phyloP scores from a whole-genome alignment of 1,140 invertebrate genomes.

The Aphaenogaster rudis region DNA sequence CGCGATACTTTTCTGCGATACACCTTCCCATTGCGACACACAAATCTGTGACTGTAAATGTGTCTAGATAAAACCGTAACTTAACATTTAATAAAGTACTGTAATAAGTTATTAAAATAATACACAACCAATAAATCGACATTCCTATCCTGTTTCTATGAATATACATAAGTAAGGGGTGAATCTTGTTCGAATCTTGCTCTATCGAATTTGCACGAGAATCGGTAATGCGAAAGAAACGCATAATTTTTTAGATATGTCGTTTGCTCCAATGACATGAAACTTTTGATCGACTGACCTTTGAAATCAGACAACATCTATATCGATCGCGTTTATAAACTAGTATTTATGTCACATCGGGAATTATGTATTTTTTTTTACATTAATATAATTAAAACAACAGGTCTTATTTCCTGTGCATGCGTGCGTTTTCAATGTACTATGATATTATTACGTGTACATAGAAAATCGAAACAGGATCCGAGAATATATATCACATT shows the following conservation, averaged over 20 bases:
- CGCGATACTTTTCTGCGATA: conserved; percentile 27
- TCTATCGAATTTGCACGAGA: not conserved
- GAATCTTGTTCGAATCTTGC: not conserved
- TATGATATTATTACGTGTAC: conserved; percentile 25
- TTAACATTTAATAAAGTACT: conserved; percentile 83
- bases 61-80: conserved; percentile 81
- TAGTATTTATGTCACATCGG: not conserved
- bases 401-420: not conserved
- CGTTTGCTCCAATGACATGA: not conserved
- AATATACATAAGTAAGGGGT: not conserved
- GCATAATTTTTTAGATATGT: not conserved
- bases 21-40: conserved; percentile 40
- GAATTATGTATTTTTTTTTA: not conserved
- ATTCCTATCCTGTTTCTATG: conserved; percentile 25
- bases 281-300: not conserved
- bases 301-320: not conserved
- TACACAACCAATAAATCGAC: conserved; percentile 47
- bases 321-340: conserved; percentile 4
- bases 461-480: not conserved
- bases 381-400: not conserved
- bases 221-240: not conserved
- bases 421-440: not conserved
- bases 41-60: conserved; percentile 66
- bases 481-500: not conserved
- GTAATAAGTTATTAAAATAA: conserved; percentile 83